Base-by-base conservation (phyloP, 2,797 vertebrate species). In the Tragelaphus eurycerus region DNA sequence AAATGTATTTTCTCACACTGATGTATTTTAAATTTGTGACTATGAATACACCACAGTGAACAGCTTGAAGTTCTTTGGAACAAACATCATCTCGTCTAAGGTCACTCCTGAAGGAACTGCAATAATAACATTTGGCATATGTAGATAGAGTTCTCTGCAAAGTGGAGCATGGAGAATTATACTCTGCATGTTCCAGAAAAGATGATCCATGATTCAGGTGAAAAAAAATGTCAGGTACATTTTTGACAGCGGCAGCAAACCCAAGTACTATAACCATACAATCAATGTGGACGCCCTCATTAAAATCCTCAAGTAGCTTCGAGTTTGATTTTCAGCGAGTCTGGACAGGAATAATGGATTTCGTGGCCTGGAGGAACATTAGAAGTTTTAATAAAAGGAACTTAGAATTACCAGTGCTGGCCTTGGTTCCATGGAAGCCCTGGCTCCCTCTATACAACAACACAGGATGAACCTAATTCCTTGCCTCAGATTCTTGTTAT, bases 71-170 rank as follows among this genome's bases (percentile, higher is more conserved):
- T 96, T 97, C 84, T 94, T 89, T 96, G 97, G 90, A 94, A 62
- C 86, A 97, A 98, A 98, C 92, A 64, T 23, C 52, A 3, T 76
- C 96, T 97, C 92, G 89, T 87, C 96, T 91, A 1, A 93, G 78
- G 97, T 98, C 97, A 98, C 92, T 98, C 96, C 98, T 98, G 97
- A 98, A 98, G 96, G 96, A 98, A 84, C 95, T 62, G 90, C 96
- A 95, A 29, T 97, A 97, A 98, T 97, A 94, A 89, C 93, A 78
- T 92, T 98, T 97, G 98, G 97, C 96, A 96, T 87, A 96, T 82
- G 96, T 4, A 93, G 90, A 94, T 78, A 90, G 94, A 97, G 87
- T 12, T 78, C 92, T 96, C 93, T 96, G 95, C 57, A 90, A 95
- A 95, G 93, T 83, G 78, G 50, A 98, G 93, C 95, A 91, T 59